Conservation (phyloP, 2,113 vertebrate species). For the Forbesichthys papilliferus region DNA sequence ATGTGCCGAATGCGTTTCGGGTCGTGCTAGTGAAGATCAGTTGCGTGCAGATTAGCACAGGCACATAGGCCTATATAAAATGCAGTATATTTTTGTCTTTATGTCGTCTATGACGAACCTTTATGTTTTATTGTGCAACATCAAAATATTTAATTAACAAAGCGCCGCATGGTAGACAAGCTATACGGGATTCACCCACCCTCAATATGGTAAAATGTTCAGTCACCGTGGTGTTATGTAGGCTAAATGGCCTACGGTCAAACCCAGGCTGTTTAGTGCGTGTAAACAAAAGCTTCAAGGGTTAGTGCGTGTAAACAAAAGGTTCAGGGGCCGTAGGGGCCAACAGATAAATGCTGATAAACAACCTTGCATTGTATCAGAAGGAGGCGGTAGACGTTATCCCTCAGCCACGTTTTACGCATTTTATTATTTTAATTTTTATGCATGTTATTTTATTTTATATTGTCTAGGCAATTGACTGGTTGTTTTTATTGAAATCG, state of each 20-base stretch:
- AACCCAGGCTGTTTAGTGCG: constrained; percentile 11
- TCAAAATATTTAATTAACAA: constrained; percentile 28
- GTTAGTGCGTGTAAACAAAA: constrained; percentile 16
- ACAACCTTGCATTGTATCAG: background rate
- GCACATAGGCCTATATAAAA: too few species aligned
- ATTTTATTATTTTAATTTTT: too few species aligned
- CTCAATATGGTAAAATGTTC: constrained; percentile 29
- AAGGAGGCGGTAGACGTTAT: background rate
- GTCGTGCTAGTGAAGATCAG: constrained; percentile 2
- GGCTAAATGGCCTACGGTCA: constrained; percentile 38
- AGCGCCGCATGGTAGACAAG: constrained; percentile 18
- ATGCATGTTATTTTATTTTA: too few species aligned
- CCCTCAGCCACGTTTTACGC: background rate
- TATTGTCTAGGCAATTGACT: too few species aligned
- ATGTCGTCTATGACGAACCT: too few species aligned
- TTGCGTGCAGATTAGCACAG: too few species aligned
- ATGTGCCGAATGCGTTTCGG: constrained; percentile 12
- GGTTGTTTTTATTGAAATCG: too few species aligned
- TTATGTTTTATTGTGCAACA: too few species aligned
- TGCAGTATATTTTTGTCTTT: too few species aligned
- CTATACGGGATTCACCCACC: background rate
- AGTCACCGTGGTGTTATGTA: constrained; percentile 39
- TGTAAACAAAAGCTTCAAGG: constrained; percentile 22
- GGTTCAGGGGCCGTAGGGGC: constrained; percentile 11
- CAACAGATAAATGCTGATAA: background rate